These are phyloP conservation scores for Ichneumon xanthorius DNA, from an alignment of 2,888 invertebrate species.

Conservation along the genomic window DNA sequence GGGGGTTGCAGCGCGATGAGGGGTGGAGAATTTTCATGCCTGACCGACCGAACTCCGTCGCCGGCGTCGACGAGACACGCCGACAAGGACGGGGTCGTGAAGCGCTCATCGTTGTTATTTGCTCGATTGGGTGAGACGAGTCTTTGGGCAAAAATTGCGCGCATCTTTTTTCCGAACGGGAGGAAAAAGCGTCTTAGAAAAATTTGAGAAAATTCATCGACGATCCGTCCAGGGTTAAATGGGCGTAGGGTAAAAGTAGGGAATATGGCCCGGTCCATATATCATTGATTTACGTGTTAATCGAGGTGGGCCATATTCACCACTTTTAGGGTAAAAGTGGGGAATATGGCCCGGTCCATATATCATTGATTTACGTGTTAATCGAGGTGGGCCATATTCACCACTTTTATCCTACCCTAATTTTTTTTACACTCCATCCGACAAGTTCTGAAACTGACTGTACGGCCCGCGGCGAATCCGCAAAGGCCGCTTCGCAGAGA, in stretches of 20 bases:
- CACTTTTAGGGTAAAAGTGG: no score
- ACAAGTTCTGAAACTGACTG: conserved; percentile 39
- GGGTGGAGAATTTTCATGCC: conserved; percentile 80
- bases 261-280: no score
- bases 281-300: no score
- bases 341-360: no score
- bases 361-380: no score
- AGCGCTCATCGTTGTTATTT: conserved; percentile 74
- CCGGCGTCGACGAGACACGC: conserved; percentile 80
- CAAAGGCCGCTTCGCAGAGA: conserved; percentile 26
- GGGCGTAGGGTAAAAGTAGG: no score
- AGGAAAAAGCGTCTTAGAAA: no score
- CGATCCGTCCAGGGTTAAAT: no score
- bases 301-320: no score
- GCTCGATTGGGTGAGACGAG: background rate
- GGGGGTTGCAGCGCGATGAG: conserved; percentile 76
- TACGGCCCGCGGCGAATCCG: conserved; percentile 32
- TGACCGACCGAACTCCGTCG: conserved; percentile 71
- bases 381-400: no score
- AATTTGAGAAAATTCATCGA: background rate
- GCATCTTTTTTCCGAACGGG: conserved; percentile 81
- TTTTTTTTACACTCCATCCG: conserved; percentile 73
- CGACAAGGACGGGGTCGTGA: conserved; percentile 87
- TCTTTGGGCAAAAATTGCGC: conserved; percentile 75
- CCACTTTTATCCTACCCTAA: no score